Conservation (phyloP, 2,888 invertebrate genomes). For the Lasioglossum villosulum region DNA sequence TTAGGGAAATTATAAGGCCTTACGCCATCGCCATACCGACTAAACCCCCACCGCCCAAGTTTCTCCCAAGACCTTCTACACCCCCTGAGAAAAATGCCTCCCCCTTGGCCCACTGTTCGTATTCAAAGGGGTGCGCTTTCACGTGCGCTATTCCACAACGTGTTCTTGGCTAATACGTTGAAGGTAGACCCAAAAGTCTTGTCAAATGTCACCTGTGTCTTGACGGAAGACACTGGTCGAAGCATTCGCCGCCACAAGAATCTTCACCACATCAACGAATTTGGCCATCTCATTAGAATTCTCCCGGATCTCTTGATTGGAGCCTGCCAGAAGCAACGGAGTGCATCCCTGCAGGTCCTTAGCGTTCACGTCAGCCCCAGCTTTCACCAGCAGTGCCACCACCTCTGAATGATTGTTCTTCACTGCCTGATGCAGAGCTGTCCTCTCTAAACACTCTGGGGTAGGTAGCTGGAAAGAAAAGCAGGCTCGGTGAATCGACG, state of each 20-base stretch:
- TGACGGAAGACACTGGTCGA: constrained; percentile 64
- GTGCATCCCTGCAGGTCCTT: constrained; percentile 82
- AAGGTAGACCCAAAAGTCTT: too few relatives aligned
- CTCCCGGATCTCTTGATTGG: constrained; percentile 69
- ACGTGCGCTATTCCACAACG: too few relatives aligned
- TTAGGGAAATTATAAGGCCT: too few relatives aligned
- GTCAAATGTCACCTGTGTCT: constrained; percentile 63
- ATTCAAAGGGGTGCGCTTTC: too few relatives aligned
- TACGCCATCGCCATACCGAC: too few relatives aligned
- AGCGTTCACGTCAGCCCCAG: constrained; percentile 79
- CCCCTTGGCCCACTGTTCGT: too few relatives aligned
- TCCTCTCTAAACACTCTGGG: constrained; percentile 82
- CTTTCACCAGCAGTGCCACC: constrained; percentile 79
- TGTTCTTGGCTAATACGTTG: too few relatives aligned
- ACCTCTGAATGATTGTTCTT: constrained; percentile 80
- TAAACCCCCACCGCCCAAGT: too few relatives aligned
- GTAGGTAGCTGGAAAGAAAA: constrained; percentile 75
- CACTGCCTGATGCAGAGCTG: constrained; percentile 83
- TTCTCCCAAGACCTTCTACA: too few relatives aligned
- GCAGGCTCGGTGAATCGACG: background rate
- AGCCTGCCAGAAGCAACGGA: constrained; percentile 83
- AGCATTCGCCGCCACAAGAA: constrained; percentile 77
- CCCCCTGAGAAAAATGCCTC: too few relatives aligned
- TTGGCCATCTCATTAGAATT: constrained; percentile 63
- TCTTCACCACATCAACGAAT: constrained; percentile 80